These are phyloP conservation scores for Eospalax fontanierii DNA, from an alignment of 2,797 vertebrate genomes.

Conservation along the genomic window DNA sequence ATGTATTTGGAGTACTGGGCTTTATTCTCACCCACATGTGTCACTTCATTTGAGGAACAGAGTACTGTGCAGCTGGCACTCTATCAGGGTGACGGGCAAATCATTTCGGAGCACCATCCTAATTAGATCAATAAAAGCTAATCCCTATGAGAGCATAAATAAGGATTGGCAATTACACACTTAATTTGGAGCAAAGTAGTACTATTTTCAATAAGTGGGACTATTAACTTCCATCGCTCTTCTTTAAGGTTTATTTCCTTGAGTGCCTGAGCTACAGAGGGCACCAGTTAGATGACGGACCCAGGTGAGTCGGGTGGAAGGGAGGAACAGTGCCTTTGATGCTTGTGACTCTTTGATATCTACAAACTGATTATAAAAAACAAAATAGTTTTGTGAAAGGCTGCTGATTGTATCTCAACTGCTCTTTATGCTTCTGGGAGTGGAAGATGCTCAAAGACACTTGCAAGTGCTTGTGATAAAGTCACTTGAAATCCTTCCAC, in stretches of 20 bases:
- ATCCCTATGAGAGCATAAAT: conserved; percentile 82
- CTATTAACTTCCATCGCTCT: conserved; percentile 68
- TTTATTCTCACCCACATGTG: not conserved
- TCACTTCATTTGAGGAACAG: conserved; percentile 34
- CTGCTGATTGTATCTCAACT: not conserved
- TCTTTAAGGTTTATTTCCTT: conserved; percentile 32
- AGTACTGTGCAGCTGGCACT: conserved; percentile 60
- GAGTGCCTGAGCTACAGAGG: conserved; percentile 59
- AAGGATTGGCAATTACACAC: conserved; percentile 82
- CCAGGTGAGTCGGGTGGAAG: not conserved
- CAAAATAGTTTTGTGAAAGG: not conserved
- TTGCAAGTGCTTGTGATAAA: not conserved
- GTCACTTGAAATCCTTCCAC: conserved; percentile 11
- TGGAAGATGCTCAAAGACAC: not conserved
- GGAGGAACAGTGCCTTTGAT: not conserved
- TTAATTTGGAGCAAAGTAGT: conserved; percentile 84
- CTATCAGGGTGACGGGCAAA: conserved; percentile 77
- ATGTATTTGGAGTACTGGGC: not conserved
- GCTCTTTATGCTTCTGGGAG: not conserved
- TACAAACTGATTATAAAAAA: not conserved
- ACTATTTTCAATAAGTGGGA: conserved; percentile 74
- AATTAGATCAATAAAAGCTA: conserved; percentile 87
- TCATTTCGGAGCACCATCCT: conserved; percentile 77
- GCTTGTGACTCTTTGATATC: not conserved
- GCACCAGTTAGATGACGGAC: conserved; percentile 12